phyloP scores from a whole-genome alignment of 2,113 vertebrate species.

The Pantherophis guttatus region DNA sequence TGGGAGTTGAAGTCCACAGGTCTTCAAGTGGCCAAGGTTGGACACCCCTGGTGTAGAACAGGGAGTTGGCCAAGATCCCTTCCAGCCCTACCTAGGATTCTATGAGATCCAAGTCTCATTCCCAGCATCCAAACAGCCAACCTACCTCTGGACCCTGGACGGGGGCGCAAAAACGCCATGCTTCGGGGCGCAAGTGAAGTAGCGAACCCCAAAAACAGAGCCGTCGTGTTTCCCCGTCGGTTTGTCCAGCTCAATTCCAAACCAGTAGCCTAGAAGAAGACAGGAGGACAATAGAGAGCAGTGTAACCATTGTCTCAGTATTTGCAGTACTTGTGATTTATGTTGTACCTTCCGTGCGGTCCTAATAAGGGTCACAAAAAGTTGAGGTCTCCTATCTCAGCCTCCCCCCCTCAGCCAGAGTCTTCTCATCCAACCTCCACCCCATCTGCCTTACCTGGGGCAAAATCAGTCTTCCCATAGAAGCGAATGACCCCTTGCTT shows the following conservation, averaged over 20 bases:
- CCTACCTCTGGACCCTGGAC: constrained; percentile 86
- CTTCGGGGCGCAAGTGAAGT: constrained; percentile 84
- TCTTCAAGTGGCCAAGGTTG: background rate
- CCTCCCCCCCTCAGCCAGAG: fast-evolving
- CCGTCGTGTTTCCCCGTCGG: constrained; percentile 89
- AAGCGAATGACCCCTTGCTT: constrained; percentile 84
- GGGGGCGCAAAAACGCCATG: constrained; percentile 91
- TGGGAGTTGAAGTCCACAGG: background rate
- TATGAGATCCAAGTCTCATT: background rate
- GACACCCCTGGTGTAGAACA: background rate
- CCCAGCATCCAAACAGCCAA: background rate
- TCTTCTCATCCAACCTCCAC: background rate
- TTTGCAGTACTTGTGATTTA: background rate
- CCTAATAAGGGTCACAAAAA: background rate
- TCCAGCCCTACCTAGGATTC: background rate
- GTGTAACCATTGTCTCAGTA: background rate
- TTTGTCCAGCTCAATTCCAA: constrained; percentile 85
- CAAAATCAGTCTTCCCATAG: constrained; percentile 90
- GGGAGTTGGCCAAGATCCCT: background rate
- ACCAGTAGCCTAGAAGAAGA: constrained; percentile 81
- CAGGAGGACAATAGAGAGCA: background rate
- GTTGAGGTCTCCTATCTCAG: too few relatives aligned
- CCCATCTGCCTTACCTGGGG: constrained; percentile 72
- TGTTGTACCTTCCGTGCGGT: background rate
- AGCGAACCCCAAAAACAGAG: constrained; percentile 88